A percentile compares a stretch with the other conserved stretches of the same genome.
These are phyloP conservation scores for Sitta europaea DNA, from an alignment of 2,113 vertebrate species.

Conservation along the genomic window DNA sequence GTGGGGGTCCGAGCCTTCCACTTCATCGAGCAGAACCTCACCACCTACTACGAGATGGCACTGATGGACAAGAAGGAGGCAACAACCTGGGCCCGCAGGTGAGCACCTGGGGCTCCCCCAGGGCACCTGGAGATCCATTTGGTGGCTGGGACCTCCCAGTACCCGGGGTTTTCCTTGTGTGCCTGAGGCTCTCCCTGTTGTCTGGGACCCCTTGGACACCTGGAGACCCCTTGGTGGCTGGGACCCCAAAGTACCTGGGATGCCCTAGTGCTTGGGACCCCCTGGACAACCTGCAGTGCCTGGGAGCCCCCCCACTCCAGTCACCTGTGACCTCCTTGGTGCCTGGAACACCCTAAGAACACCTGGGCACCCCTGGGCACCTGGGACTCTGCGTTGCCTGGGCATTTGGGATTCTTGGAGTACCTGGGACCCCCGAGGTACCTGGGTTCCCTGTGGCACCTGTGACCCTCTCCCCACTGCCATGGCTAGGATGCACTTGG, in stretches of 20 bases:
- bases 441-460: no score
- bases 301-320: background rate
- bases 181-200: rapidly evolving
- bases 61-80: constrained; percentile 91
- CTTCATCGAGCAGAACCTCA: constrained; percentile 93
- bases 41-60: constrained; percentile 94
- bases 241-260: no score
- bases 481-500: constrained; percentile 87
- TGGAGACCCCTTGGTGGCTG: background rate
- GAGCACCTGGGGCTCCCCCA: background rate
- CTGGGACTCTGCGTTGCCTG: no score
- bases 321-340: background rate
- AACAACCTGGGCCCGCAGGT: constrained; percentile 89
- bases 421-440: background rate
- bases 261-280: no score
- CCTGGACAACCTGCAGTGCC: no score
- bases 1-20: constrained; percentile 88
- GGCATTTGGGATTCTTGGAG: background rate
- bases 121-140: background rate
- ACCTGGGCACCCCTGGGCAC: no score
- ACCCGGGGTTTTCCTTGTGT: background rate
- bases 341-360: background rate
- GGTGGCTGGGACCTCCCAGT: rapidly evolving
- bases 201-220: background rate
- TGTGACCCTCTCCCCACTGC: background rate